Percentiles rank a stretch among this genome's conserved stretches.
Conservation (phyloP, 2,113 vertebrate genomes). For the Lepisosteus oculatus region DNA sequence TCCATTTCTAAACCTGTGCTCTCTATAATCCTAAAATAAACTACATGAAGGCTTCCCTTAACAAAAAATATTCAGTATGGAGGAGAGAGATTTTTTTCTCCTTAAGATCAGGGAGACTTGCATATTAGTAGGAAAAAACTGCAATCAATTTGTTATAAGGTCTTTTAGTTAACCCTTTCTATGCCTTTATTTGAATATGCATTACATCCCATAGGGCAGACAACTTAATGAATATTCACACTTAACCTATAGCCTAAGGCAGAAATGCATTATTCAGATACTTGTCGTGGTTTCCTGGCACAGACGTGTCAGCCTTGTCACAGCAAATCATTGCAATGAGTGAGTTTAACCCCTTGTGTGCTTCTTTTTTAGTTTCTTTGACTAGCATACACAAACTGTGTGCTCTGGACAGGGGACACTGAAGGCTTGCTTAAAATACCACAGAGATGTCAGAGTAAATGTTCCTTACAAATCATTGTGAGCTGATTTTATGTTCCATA, state of each 20-base stretch:
- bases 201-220: slow-evolving; percentile 66
- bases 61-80: no score
- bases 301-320: slow-evolving; percentile 55
- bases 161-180: slow-evolving; percentile 19
- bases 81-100: no score
- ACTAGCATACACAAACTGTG: background rate
- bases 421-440: no score
- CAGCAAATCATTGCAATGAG: slow-evolving; percentile 45
- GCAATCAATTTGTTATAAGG: slow-evolving; percentile 2
- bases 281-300: slow-evolving; percentile 48
- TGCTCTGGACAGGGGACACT: background rate
- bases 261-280: slow-evolving; percentile 64
- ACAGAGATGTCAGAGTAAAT: no score
- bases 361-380: slow-evolving; percentile 34
- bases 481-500: no score
- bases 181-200: slow-evolving; percentile 64
- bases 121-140: background rate
- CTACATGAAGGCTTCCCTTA: no score
- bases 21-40: no score
- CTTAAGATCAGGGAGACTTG: no score
- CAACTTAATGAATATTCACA: slow-evolving; percentile 75
- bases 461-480: no score
- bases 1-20: no score
- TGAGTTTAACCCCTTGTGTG: slow-evolving; percentile 41
- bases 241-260: slow-evolving; percentile 70